Conservation (phyloP, 1,140 invertebrate genomes). For the Listronotus bonariensis region DNA sequence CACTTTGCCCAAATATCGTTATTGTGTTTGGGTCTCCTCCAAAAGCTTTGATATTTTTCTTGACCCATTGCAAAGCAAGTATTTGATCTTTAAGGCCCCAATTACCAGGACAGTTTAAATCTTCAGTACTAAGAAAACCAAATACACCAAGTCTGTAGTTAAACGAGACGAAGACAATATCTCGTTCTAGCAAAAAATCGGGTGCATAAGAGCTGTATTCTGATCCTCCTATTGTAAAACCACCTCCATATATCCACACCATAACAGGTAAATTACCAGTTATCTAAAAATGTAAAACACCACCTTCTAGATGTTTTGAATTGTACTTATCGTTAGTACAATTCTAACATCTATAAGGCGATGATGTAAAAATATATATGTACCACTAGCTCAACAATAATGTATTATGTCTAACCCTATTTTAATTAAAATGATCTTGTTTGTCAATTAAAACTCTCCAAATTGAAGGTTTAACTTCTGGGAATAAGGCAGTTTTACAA, state of each 20-base stretch:
- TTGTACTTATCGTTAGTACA: no score
- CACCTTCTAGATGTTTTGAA: no score
- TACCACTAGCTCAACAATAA: no score
- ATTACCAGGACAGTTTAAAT: conserved; percentile 55
- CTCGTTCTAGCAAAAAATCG: conserved; percentile 57
- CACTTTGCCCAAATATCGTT: conserved; percentile 38
- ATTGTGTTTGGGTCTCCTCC: conserved; percentile 44
- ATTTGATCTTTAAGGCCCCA: conserved; percentile 59
- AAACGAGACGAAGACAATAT: conserved; percentile 61
- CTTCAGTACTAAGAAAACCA: conserved; percentile 41
- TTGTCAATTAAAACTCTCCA: no score
- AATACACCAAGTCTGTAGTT: conserved; percentile 60
- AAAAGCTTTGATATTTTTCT: conserved; percentile 49
- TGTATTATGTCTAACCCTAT: no score
- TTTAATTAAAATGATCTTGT: no score
- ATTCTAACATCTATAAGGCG: no score
- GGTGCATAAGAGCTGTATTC: conserved; percentile 48
- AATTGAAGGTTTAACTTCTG: no score
- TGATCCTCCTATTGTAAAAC: conserved; percentile 44
- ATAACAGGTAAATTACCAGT: conserved; percentile 42
- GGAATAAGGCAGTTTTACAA: no score
- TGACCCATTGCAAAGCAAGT: conserved; percentile 56
- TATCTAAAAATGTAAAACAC: no score
- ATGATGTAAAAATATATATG: no score
- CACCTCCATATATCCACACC: conserved; percentile 53